Evolutionary conservation across 1,140 invertebrate genomes (phyloP).

Genomic region (Stenopsyche tienmushanensis): DNA sequence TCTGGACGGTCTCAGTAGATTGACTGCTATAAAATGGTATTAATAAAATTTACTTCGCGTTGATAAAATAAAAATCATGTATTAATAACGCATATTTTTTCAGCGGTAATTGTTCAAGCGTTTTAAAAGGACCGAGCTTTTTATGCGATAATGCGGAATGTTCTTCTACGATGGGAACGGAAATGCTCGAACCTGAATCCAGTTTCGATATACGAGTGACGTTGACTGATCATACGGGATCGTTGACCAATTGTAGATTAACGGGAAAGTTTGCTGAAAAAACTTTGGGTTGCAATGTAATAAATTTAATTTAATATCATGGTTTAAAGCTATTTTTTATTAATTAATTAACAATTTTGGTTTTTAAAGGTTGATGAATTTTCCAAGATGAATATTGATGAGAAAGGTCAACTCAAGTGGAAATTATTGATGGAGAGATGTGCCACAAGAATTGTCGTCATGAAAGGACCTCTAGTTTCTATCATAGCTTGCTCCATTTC

Average conservation of each 20-base stretch:
- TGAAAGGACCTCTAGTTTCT: constrained; percentile 42
- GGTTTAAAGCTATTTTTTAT: constrained; percentile 3
- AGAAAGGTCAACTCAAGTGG: constrained; percentile 55
- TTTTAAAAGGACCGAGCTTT: constrained; percentile 19
- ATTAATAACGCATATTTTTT: constrained; percentile 33
- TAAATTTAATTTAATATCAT: constrained; percentile 5
- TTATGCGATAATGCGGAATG: constrained; percentile 33
- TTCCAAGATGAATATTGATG: constrained; percentile 45
- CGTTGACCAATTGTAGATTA: constrained; percentile 52
- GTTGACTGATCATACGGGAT: constrained; percentile 58
- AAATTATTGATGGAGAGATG: constrained; percentile 55
- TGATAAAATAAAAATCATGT: background rate
- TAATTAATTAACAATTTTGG: background rate
- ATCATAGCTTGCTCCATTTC: constrained; percentile 23
- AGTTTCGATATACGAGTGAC: constrained; percentile 56
- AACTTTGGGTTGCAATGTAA: constrained; percentile 47
- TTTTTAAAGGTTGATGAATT: constrained; percentile 47
- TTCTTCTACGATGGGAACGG: constrained; percentile 2
- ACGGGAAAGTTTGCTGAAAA: constrained; percentile 50
- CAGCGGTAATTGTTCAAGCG: constrained; percentile 26
- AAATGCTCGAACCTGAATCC: constrained; percentile 28
- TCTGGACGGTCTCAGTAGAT: constrained; percentile 49
- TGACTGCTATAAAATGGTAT: constrained; percentile 45
- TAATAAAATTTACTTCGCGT: constrained; percentile 34
- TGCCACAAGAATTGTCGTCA: constrained; percentile 50